phyloP scores from a whole-genome alignment of 2,113 vertebrate species.

The Megaptera novaeangliae region DNA sequence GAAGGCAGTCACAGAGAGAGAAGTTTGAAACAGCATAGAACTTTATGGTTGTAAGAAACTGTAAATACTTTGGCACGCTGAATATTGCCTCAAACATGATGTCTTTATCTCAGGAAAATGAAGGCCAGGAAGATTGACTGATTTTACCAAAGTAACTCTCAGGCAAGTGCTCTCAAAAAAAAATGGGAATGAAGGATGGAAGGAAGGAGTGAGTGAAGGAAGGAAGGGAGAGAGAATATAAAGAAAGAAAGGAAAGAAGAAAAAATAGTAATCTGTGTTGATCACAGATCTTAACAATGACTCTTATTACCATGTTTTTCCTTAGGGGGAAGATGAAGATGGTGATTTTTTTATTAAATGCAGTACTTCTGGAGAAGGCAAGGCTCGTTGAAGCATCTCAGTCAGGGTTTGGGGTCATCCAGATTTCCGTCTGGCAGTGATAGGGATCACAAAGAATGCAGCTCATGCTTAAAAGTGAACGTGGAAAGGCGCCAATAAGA shows the following conservation, averaged over 20 bases:
- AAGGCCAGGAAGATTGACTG: neutral
- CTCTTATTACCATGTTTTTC: neutral
- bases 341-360: neutral
- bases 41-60: neutral
- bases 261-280: neutral
- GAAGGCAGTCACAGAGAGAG: neutral
- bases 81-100: neutral
- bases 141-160: neutral
- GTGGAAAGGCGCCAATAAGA: neutral
- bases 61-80: neutral
- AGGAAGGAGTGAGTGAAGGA: neutral
- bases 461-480: neutral
- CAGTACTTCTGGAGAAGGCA: neutral
- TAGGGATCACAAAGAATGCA: neutral
- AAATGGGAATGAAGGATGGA: neutral
- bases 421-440: neutral
- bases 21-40: neutral
- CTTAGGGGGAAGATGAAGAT: neutral
- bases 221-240: rapidly evolving
- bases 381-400: neutral
- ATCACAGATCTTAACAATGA: neutral
- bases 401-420: neutral
- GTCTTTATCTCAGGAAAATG: neutral
- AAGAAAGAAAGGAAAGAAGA: neutral
- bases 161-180: neutral